Conservation (phyloP, 2,113 vertebrate genomes). For the Etheostoma spectabile region DNA sequence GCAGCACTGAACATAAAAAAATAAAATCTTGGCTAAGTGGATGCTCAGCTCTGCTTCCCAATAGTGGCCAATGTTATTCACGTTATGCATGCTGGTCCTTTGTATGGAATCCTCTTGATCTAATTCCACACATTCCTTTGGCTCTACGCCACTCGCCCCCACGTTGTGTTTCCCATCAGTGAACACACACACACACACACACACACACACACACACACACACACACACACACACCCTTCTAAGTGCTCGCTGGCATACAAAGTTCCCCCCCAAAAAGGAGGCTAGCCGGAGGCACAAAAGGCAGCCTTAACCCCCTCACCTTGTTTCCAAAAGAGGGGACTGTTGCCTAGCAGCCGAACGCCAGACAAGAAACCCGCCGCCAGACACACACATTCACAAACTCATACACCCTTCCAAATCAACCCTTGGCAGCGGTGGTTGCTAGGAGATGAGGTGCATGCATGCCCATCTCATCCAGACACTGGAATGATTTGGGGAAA, state of each 20-base stretch:
- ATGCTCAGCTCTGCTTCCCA: constrained; percentile 30
- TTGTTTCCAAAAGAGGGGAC: constrained; percentile 31
- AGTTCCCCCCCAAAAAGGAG: no score
- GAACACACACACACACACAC: neutral
- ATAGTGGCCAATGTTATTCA: constrained; percentile 19
- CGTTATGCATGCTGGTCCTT: constrained; percentile 53
- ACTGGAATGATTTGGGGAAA: constrained; percentile 54
- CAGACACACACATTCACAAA: constrained; percentile 27
- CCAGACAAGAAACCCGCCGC: constrained; percentile 40
- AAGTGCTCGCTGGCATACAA: constrained; percentile 42
- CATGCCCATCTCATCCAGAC: constrained; percentile 57
- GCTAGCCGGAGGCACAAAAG: constrained; percentile 61
- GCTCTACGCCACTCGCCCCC: constrained; percentile 50
- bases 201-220: no score
- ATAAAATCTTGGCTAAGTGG: neutral
- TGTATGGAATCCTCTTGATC: constrained; percentile 65
- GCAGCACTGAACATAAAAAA: constrained; percentile 13
- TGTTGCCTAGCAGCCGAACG: constrained; percentile 78
- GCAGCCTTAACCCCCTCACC: constrained; percentile 52
- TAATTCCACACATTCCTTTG: constrained; percentile 78
- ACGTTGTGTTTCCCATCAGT: constrained; percentile 26
- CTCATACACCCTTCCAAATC: constrained; percentile 33
- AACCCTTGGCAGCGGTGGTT: constrained; percentile 60
- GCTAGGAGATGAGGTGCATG: constrained; percentile 71
- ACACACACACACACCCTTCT: constrained; percentile 1